Conservation (phyloP, 2,113 vertebrate species). For the Mus spicilegus region DNA sequence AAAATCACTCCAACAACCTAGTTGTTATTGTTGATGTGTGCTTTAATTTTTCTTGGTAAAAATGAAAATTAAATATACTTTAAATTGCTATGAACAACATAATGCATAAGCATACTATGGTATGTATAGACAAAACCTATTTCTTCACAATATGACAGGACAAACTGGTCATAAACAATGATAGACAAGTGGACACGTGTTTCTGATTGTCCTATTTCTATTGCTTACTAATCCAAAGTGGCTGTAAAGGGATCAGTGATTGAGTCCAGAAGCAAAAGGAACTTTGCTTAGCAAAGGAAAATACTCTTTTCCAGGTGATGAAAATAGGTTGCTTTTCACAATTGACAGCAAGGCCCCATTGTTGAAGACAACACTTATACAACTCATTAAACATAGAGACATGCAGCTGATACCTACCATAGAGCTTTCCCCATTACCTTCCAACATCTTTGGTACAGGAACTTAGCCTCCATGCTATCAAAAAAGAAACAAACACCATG, state of each 20-base stretch:
- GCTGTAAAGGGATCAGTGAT: neutral
- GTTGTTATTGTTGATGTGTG: neutral
- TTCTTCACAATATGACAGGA: neutral
- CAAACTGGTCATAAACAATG: neutral
- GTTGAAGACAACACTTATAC: neutral
- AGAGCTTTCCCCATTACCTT: neutral
- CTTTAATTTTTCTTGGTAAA: neutral
- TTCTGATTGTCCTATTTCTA: neutral
- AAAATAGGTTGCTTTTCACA: neutral
- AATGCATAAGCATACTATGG: neutral
- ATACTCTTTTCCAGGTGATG: neutral
- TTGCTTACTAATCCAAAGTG: neutral
- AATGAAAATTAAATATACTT: neutral
- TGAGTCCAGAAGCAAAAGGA: neutral
- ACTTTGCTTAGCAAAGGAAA: neutral
- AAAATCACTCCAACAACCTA: neutral
- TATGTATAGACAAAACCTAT: neutral
- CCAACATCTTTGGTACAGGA: neutral
- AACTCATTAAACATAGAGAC: neutral
- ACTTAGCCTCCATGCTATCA: neutral
- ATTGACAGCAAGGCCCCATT: neutral
- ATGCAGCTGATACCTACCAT: neutral
- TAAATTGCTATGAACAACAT: neutral
- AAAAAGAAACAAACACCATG: neutral
- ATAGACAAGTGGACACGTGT: neutral